Percentiles rank a stretch among this genome's conserved stretches.
Evolutionary conservation across 53 echinoderm and acorn worm species (phyloP).

Genomic region (Echinometra lucunter): DNA sequence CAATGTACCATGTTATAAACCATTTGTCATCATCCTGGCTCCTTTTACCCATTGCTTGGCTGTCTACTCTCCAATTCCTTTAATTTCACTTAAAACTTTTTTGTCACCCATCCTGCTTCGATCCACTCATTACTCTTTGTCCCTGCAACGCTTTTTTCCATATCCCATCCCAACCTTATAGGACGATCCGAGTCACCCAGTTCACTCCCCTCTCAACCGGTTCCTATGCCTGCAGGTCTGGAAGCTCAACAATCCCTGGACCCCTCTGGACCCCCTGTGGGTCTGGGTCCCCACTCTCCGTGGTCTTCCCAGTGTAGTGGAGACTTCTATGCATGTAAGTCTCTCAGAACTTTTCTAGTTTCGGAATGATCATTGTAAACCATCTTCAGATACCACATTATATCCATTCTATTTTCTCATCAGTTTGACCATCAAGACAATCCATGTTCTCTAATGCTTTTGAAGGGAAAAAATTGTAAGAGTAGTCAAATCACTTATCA

Average conservation of each 20-base stretch:
- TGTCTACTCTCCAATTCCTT: neutral
- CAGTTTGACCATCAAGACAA: neutral
- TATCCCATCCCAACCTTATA: constrained; percentile 39
- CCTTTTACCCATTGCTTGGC: too few relatives aligned
- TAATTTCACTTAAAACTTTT: neutral
- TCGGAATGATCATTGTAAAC: constrained; percentile 4
- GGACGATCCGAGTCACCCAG: constrained; percentile 90
- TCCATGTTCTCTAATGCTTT: neutral
- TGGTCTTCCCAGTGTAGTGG: constrained; percentile 76
- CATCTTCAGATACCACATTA: neutral
- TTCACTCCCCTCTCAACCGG: constrained; percentile 83
- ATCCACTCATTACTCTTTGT: too few relatives aligned
- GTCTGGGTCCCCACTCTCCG: constrained; percentile 66
- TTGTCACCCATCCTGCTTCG: neutral
- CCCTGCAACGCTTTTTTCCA: neutral
- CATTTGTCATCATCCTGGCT: too few relatives aligned
- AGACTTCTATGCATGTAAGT: constrained; percentile 80
- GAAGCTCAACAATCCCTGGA: constrained; percentile 36
- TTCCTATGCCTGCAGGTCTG: constrained; percentile 72
- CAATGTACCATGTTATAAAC: too few relatives aligned
- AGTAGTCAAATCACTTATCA: neutral
- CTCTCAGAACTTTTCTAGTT: neutral
- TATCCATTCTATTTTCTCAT: neutral
- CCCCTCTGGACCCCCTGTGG: constrained; percentile 43
- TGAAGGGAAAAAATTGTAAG: neutral